Conservation (phyloP, 2,888 invertebrate genomes). For the Pristionchus entomophagus region DNA sequence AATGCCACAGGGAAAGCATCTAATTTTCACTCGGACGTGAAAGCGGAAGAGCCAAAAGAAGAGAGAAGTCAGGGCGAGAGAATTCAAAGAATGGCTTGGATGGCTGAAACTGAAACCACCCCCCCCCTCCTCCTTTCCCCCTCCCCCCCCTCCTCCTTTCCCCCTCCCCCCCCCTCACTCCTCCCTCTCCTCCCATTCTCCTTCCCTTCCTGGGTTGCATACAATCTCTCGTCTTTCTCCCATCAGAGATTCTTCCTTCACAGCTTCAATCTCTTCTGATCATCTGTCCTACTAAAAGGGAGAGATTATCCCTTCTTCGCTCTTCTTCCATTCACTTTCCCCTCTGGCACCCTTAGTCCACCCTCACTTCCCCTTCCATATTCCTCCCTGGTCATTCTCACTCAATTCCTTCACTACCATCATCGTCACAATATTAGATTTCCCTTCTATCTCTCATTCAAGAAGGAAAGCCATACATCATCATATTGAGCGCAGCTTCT, state of each 20-base stretch:
- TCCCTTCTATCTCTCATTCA: too few relatives aligned
- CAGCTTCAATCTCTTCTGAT: neutral
- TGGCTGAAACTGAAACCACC: constrained; percentile 9
- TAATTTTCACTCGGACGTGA: constrained; percentile 11
- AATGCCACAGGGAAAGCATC: neutral
- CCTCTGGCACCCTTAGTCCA: neutral
- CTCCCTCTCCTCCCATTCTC: too few relatives aligned
- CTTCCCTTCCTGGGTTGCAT: neutral
- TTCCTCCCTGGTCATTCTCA: neutral
- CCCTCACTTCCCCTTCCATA: neutral
- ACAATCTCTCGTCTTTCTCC: constrained; percentile 1
- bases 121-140: neutral
- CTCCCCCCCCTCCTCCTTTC: too few relatives aligned
- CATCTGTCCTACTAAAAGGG: neutral
- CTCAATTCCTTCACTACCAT: neutral
- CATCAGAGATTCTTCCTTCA: neutral
- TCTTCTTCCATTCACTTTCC: neutral
- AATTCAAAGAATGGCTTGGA: constrained; percentile 16
- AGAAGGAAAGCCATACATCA: neutral
- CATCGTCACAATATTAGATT: neutral
- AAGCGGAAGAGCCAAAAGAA: constrained; percentile 11
- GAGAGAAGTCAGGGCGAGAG: neutral
- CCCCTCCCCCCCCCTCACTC: neutral
- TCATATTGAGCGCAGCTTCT: neutral
- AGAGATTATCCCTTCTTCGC: constrained; percentile 23